Base-by-base conservation (phyloP, 37 sponge, comb jelly and placozoan species). In the Aplysina aerophoba region DNA sequence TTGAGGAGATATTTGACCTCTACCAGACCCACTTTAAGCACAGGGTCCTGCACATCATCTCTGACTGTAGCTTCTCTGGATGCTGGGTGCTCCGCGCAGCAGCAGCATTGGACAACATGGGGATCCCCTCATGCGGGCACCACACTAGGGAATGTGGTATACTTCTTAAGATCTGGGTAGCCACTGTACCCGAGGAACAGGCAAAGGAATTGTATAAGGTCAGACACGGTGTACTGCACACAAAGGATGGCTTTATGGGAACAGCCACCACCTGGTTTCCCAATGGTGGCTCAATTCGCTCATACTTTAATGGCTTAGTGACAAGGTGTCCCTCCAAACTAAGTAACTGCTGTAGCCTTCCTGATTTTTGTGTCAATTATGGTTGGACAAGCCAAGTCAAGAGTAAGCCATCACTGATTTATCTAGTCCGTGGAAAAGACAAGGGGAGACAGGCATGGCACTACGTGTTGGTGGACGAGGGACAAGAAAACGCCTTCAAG, bases 401-500 rank as follows among this genome's bases (percentile, higher is more conserved):
- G 78, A 20, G 28, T 1, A 54, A 15, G 55, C 22, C 40, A 71
- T 21, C 61, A 22, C 19, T 67, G 4, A 20, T 88, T 8, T 83
- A 59, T 55, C 53, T 74, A 13, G 86, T 86, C 0, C 81, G 69
- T 55, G 89, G 92, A 4, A 75, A 59, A 1, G 87, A 92, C 66
- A 57, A 44, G 31, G 89, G 83, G 31, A 79, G 44, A 55, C 83
- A 84, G 79, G 92, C 89, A 2, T 92, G 92, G 92, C 87, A 90
- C 34, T 94, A 88, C 33, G 94, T 94, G 21, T 53, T 93, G 41
- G 77, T 93, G 31, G 80, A 85, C 12, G 88, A 87, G 20, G 86
- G 54, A n/a, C 62, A 84, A 13, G 69, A 83, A 22, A 82, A 88
- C 0, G 78, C 69, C 28, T 83, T 80, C 53, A 55, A 81, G 73